A percentile compares a stretch with the other conserved stretches of the same genome.
These are phyloP conservation scores for Diarsia mendica DNA, from an alignment of 2,888 invertebrate genomes.

Conservation along the genomic window DNA sequence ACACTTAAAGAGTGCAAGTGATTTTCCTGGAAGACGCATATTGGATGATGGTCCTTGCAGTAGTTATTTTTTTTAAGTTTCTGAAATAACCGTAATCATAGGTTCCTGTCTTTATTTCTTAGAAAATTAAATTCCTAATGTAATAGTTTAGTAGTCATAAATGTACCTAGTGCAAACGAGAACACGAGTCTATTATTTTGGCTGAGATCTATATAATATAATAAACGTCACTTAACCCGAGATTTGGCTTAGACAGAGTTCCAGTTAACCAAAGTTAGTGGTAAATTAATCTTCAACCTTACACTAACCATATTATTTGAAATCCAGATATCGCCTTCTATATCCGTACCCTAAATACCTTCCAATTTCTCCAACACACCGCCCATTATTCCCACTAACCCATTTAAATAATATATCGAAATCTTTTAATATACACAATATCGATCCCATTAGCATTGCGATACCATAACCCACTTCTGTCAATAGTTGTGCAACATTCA, in stretches of 20 bases:
- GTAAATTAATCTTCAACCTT: background rate
- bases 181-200: too few species aligned
- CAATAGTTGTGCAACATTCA: constrained; percentile 46
- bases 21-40: background rate
- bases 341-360: background rate
- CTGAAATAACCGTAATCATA: background rate
- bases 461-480: constrained; percentile 44
- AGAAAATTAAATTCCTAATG: background rate
- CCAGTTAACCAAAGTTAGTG: background rate
- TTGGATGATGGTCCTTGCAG: background rate
- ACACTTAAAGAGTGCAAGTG: background rate
- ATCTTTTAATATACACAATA: constrained; percentile 39
- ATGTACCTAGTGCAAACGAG: too few species aligned
- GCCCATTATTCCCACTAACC: constrained; percentile 23
- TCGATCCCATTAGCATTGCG: constrained; percentile 16
- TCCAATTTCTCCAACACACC: background rate
- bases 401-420: constrained; percentile 31
- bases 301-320: background rate
- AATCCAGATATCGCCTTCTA: background rate
- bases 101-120: too few species aligned
- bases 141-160: too few species aligned
- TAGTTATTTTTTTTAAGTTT: background rate
- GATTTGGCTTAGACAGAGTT: too few species aligned
- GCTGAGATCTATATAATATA: too few species aligned
- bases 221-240: too few species aligned